These are phyloP conservation scores for Myrmophylax atrothorax DNA, from an alignment of 2,113 vertebrate species.

Conservation along the genomic window DNA sequence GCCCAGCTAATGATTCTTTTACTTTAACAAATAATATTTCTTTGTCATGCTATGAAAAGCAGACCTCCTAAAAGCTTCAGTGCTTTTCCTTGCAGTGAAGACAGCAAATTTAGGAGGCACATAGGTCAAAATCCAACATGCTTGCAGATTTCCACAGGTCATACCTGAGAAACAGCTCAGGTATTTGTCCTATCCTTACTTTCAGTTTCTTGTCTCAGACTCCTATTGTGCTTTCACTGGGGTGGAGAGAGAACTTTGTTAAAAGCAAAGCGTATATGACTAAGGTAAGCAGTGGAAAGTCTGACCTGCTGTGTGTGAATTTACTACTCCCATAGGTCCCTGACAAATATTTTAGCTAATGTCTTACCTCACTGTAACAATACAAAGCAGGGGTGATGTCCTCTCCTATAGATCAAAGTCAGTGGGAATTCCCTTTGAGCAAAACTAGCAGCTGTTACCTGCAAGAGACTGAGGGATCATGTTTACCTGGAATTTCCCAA, in stretches of 20 bases:
- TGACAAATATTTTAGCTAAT: background rate
- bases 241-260: background rate
- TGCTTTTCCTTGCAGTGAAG: background rate
- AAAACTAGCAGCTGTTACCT: constrained; percentile 52
- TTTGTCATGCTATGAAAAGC: background rate
- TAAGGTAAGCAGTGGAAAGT: background rate
- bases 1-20: background rate
- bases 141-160: background rate
- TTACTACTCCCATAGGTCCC: background rate
- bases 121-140: background rate
- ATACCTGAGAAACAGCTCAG: background rate
- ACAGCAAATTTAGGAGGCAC: background rate
- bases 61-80: background rate
- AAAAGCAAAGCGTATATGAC: background rate
- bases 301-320: background rate
- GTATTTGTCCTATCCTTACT: background rate
- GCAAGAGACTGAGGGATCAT: background rate
- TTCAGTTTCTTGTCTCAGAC: background rate
- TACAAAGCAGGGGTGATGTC: background rate
- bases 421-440: constrained; percentile 59
- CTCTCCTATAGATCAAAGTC: constrained; percentile 30
- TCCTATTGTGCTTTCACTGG: background rate
- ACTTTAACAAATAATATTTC: background rate
- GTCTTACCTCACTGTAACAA: background rate
- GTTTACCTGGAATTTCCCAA: constrained; percentile 58